Evolutionary conservation across 2,888 invertebrate species (phyloP), one percentile per base, ranked within the genome.

Genomic region (Blastobasis adustella): DNA sequence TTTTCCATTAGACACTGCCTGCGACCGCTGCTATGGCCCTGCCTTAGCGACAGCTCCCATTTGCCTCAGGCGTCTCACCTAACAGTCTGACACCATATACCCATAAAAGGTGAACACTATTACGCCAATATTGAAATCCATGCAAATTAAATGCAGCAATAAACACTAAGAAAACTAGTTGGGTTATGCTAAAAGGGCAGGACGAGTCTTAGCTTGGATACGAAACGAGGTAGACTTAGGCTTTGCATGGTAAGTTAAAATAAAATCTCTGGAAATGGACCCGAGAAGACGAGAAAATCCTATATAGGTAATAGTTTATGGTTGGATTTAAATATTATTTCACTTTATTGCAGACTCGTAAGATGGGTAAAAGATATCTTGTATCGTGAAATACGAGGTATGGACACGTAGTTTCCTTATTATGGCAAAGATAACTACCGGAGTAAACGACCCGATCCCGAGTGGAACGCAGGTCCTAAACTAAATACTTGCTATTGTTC

Each of bases 401-500:
- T 23, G 23, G 23, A 23, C 23, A 23, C 23, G 23, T 23, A 23
- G 2, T 3, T 23, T 23, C 23, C 23, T 23, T 23, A 23, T 23
- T 23, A 23, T 23, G 23, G 23, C 23, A 23, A 23, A 23, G 23
- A 23, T 23, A 23, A 23, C 23, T 23, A 23, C 23, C 23, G 23
- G 23, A 23, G 23, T 23, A 23, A 6, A 10, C 67, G 70, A 67
- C 67, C 70, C 65, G 69, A 66, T 68, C 69, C 58, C 58, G 62
- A 60, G 67, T 66, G 67, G 69, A 67, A 71, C 67, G 71, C 69
- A 73, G 74, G 74, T 76, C 71, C 77, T 73, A 76, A 79, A 76
- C 78, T 77, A 79, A 82, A 76, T 72, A 76, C 73, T 71, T 50
- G 76, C 72, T 70, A 77, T 83, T 85, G 82, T 86, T 82, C 81